Percentiles rank a stretch among this genome's conserved stretches.
phyloP scores from a whole-genome alignment of 1,140 invertebrate genomes.

The Neodiprion pinetum region DNA sequence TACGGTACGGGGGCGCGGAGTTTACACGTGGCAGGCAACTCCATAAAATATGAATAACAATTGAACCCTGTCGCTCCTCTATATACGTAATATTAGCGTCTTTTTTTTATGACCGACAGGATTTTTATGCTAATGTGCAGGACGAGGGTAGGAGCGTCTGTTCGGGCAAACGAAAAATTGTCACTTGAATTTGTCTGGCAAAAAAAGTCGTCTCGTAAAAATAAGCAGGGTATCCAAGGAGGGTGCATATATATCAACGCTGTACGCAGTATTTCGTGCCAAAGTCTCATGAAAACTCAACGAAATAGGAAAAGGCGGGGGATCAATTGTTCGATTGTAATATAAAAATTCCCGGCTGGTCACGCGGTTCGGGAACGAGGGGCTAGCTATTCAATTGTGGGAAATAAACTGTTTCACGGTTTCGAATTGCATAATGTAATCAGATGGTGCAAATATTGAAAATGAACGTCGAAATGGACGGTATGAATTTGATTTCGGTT shows the following conservation, averaged over 20 bases:
- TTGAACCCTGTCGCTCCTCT: conserved; percentile 34
- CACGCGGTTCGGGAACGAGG: not conserved
- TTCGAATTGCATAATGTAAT: no score
- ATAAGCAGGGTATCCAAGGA: conserved; percentile 30
- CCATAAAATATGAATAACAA: conserved; percentile 53
- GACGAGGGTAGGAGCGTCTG: not conserved
- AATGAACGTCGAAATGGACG: no score
- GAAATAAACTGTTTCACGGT: no score
- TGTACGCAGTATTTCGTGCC: no score
- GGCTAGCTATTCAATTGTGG: not conserved
- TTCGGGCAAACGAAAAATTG: conserved; percentile 42
- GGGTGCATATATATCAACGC: conserved; percentile 27
- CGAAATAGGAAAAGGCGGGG: not conserved
- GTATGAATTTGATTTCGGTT: no score
- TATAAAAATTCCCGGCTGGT: not conserved
- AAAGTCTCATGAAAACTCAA: not conserved
- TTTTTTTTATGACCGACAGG: not conserved
- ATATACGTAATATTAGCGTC: conserved; percentile 11
- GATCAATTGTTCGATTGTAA: not conserved
- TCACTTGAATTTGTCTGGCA: conserved; percentile 49
- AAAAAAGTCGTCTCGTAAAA: conserved; percentile 20
- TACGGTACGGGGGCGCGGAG: not conserved
- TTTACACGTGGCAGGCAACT: not conserved
- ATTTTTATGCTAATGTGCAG: not conserved
- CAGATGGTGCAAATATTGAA: no score